Percentiles rank a stretch among this genome's conserved stretches.
These are phyloP conservation scores for Onthophagus sagittarius DNA, from an alignment of 2,888 invertebrate species.

Conservation along the genomic window DNA sequence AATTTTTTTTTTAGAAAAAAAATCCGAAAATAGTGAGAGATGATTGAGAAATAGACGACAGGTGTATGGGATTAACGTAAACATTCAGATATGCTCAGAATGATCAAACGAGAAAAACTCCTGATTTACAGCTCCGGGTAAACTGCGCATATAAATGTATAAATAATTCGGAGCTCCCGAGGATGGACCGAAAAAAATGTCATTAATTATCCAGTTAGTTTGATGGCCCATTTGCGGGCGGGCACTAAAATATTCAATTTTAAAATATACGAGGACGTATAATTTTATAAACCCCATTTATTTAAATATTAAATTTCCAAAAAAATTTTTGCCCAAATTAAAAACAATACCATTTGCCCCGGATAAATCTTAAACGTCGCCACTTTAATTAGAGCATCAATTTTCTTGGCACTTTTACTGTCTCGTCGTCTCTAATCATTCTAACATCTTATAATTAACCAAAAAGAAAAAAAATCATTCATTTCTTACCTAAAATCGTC, in stretches of 20 bases:
- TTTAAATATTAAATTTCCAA: too few relatives aligned
- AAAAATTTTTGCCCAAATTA: background rate
- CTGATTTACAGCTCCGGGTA: background rate
- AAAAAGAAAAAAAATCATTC: background rate
- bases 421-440: background rate
- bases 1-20: too few relatives aligned
- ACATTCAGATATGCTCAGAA: conserved; percentile 29
- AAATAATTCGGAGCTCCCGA: background rate
- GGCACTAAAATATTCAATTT: background rate
- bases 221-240: background rate
- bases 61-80: background rate
- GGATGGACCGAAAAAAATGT: background rate
- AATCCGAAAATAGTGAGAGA: background rate
- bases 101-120: conserved; percentile 33
- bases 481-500: background rate
- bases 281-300: background rate
- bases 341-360: background rate
- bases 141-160: background rate
- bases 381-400: background rate
- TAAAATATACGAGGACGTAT: background rate
- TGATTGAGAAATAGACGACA: background rate
- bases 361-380: background rate
- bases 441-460: background rate
- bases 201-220: background rate
- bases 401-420: background rate